Percentiles rank a stretch among this genome's conserved stretches.
Evolutionary conservation across 2,113 vertebrate species (phyloP).

Genomic region (Chaetura pelagica): DNA sequence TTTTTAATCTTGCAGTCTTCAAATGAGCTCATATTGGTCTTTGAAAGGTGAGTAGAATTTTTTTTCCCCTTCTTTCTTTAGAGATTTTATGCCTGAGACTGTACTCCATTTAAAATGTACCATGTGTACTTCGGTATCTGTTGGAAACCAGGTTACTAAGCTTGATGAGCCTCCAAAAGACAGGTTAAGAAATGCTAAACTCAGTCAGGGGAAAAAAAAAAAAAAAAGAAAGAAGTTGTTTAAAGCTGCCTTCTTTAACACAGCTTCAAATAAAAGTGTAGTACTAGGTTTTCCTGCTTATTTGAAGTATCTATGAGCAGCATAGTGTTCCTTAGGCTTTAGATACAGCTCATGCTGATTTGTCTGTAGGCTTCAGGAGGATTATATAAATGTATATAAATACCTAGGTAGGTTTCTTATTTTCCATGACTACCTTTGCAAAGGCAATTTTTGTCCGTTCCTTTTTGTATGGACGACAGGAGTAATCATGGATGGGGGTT

Average conservation of each 20-base stretch:
- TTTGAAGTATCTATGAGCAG: background rate
- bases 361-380: background rate
- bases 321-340: rapidly evolving
- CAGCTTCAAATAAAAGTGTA: background rate
- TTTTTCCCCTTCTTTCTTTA: background rate
- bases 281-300: background rate
- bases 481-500: background rate
- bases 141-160: background rate
- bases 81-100: background rate
- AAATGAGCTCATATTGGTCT: background rate
- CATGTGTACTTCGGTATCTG: background rate
- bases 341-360: background rate
- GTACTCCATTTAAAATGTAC: background rate
- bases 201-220: background rate
- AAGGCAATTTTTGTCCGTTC: background rate
- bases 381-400: background rate
- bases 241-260: background rate
- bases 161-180: background rate
- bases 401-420: background rate
- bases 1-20: background rate
- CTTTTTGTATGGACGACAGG: background rate
- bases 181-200: background rate
- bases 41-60: background rate
- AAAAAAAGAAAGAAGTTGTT: background rate
- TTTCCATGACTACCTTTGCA: background rate